Base-by-base conservation (phyloP, 2,888 invertebrate species). In the Biston betularia region DNA sequence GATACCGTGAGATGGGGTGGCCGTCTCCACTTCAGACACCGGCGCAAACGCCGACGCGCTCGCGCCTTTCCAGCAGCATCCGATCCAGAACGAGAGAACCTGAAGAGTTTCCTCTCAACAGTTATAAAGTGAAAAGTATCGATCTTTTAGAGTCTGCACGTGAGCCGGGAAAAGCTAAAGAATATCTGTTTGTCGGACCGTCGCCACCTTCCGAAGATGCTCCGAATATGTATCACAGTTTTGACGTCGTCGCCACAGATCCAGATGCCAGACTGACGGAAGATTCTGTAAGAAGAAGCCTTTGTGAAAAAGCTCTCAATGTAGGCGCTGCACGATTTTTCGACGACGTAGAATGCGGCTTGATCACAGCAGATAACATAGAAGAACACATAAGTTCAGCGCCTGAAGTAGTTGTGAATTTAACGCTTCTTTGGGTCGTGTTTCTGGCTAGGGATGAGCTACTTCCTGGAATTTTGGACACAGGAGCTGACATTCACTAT, bases 141-240 rank as follows among this genome's bases (percentile, higher is more conserved):
- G 93, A 93, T 71, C 88, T 96, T 82, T 90, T 96, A 71, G 96
- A 96, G 81, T 94, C 95, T 42, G 95, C 95, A 70, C 94, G 94
- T 62, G 92, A 92, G 15, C 85, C 86, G 4, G 88, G 86, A n/a
- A 89, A 88, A 73, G 95, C 96, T 75, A 96, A 96, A 81, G 96
- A 96, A 85, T 96, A 96, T 81, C 95, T 97, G 89, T 96, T 97
- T 82, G 96, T 96, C 71, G 97, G 97, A 14, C 96, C 96, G 12
- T 96, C 97, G 7, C 97, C 97, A 12, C 97, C 97, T 2, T 96
- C 96, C 52, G 97, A 97, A 88, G 96, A 96, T 90, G 96, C 96
- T 4, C 96, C 96, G 57, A 96, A 96, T 76, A 95, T 96, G 92
- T 96, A 96, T 86, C 97, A 97, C 76, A 97, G 96, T 83, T 96